phyloP scores from a whole-genome alignment of 37 sponge, comb jelly and placozoan species.

The Aplysina aerophoba region DNA sequence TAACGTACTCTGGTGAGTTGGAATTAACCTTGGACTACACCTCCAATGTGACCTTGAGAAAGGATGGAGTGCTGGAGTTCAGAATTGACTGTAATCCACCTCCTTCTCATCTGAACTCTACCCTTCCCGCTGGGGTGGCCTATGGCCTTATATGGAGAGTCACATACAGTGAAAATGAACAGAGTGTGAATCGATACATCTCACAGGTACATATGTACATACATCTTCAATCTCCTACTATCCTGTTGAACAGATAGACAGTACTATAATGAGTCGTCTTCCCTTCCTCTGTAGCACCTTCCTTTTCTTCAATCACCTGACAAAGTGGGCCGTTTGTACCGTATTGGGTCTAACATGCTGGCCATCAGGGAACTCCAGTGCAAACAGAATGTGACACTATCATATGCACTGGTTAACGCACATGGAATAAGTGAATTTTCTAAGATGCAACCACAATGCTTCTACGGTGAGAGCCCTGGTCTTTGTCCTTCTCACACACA shows the following conservation, averaged over 20 bases:
- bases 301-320: neutral
- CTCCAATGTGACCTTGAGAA: no score
- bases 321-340: slow-evolving; percentile 10
- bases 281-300: slow-evolving; percentile 1
- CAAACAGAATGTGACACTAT: neutral
- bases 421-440: neutral
- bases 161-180: neutral
- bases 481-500: no score
- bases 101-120: neutral
- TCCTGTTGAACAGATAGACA: neutral
- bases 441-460: neutral
- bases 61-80: no score
- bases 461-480: slow-evolving; percentile 21
- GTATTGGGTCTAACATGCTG: slow-evolving; percentile 28
- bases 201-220: neutral
- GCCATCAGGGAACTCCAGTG: slow-evolving; percentile 19
- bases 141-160: slow-evolving; percentile 1
- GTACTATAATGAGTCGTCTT: no score
- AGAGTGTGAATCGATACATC: neutral
- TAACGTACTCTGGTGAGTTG: no score
- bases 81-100: neutral
- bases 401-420: slow-evolving; percentile 17
- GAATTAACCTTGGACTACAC: no score
- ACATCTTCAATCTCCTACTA: neutral
- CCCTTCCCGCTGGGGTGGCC: neutral